These are phyloP conservation scores for Heliocidaris tuberculata DNA, from an alignment of 35 echinoderm and acorn worm genomes.

Conservation along the genomic window DNA sequence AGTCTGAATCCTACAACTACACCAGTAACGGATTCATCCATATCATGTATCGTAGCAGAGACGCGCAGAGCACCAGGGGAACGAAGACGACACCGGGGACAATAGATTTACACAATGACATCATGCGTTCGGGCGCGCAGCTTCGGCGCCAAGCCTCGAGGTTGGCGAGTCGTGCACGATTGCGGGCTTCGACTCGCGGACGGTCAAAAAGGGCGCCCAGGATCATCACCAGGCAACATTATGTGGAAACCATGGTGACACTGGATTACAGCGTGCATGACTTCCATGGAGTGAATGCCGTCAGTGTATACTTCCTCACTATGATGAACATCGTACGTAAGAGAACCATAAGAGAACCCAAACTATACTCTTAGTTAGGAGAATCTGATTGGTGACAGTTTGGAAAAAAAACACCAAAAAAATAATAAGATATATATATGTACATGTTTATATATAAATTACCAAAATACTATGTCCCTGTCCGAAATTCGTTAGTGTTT, in stretches of 20 bases:
- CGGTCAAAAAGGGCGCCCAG: background rate
- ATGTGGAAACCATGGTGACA: conserved; percentile 73
- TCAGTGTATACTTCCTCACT: conserved; percentile 60
- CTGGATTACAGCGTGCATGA: conserved; percentile 62
- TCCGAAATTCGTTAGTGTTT: too few relatives aligned
- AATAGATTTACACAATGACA: background rate
- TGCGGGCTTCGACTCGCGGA: background rate
- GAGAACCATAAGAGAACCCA: too few relatives aligned
- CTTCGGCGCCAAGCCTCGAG: background rate
- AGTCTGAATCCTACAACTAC: conserved; percentile 47
- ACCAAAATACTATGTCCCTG: too few relatives aligned
- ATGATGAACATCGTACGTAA: conserved; percentile 84
- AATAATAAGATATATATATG: too few relatives aligned
- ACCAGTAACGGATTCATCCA: conserved; percentile 33
- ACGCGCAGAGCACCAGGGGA: background rate
- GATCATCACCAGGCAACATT: conserved; percentile 49
- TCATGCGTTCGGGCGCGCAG: background rate
- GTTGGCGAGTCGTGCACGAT: background rate
- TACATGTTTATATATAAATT: too few relatives aligned
- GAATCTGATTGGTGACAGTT: too few relatives aligned
- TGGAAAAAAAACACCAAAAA: too few relatives aligned
- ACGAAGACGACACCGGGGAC: background rate
- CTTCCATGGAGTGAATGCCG: conserved; percentile 53
- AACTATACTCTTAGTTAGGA: too few relatives aligned
- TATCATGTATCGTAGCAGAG: conserved; percentile 59